Conservation (phyloP, 2,797 vertebrate genomes). For the Propithecus deckenii region DNA sequence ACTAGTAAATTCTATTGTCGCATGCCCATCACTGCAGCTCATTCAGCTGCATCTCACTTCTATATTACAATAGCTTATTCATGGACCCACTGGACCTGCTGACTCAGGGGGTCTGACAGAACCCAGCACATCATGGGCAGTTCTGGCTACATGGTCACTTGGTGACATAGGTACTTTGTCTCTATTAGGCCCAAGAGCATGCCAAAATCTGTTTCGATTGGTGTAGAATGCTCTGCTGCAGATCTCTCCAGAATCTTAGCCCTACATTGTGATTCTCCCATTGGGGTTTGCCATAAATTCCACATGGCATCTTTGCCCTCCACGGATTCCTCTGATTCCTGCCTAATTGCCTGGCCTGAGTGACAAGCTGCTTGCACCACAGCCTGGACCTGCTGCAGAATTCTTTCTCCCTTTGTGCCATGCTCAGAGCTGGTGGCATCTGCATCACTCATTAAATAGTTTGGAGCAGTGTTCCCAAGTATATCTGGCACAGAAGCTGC, state of each 20-base stretch:
- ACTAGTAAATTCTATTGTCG: neutral
- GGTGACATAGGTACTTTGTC: too few relatives aligned
- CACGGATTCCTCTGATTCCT: neutral
- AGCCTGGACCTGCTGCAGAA: neutral
- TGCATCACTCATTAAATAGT: neutral
- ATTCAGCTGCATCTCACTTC: neutral
- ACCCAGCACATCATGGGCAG: neutral
- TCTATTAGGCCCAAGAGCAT: neutral
- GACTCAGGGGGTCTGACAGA: neutral
- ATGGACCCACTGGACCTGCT: neutral
- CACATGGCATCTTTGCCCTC: neutral
- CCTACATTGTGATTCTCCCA: neutral
- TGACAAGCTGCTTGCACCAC: neutral
- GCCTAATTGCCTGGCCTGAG: neutral
- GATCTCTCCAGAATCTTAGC: neutral
- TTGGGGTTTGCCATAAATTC: neutral
- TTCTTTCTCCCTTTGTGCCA: neutral
- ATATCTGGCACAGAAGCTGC: neutral
- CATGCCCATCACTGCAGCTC: neutral
- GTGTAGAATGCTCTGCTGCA: neutral
- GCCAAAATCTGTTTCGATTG: neutral
- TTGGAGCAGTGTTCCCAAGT: neutral
- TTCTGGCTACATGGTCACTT: neutral
- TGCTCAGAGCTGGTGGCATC: neutral
- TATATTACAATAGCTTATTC: neutral